Conservation (phyloP, 2,797 vertebrate species). For the Somateria mollissima region DNA sequence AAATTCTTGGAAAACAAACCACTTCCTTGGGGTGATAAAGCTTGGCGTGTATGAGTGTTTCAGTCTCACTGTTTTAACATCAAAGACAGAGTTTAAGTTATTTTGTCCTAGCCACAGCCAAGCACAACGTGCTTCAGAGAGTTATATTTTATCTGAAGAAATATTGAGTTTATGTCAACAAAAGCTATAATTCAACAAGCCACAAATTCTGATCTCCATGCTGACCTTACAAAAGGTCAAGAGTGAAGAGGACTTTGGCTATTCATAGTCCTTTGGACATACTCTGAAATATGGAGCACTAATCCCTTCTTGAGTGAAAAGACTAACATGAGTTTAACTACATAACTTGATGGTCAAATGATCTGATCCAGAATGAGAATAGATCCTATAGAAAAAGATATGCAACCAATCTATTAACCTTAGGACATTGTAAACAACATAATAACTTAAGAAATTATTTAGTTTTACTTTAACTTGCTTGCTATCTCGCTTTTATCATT, state of each 20-base stretch:
- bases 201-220: background rate
- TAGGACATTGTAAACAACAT: background rate
- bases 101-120: constrained; percentile 47
- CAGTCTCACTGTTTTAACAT: background rate
- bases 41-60: background rate
- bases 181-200: background rate
- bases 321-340: background rate
- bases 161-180: constrained; percentile 14
- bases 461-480: background rate
- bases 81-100: constrained; percentile 21
- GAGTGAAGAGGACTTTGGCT: background rate
- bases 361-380: background rate
- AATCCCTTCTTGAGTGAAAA: background rate
- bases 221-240: background rate
- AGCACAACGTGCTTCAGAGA: constrained; percentile 34
- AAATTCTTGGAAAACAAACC: constrained; percentile 12
- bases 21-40: background rate
- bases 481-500: background rate
- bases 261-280: background rate
- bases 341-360: background rate
- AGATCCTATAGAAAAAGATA: background rate
- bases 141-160: constrained; percentile 20
- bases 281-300: background rate
- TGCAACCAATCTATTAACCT: background rate
- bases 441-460: background rate